Conservation (phyloP, 2,797 vertebrate species). For the Sphaeramia orbicularis region DNA sequence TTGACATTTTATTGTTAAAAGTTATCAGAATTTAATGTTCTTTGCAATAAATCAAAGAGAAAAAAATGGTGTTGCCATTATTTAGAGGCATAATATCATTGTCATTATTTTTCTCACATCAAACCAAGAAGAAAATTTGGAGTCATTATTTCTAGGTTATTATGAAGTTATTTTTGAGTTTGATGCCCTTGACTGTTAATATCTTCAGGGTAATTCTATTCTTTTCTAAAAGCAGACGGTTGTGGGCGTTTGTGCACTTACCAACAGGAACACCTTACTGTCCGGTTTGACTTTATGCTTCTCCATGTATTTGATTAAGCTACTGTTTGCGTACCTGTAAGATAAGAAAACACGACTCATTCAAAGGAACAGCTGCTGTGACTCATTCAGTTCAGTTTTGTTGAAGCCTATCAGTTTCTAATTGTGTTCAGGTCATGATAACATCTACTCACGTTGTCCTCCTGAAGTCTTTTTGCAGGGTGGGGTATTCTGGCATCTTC, state of each 20-base stretch:
- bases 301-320: slow-evolving; percentile 99
- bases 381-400: background rate
- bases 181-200: no score
- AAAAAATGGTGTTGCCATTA: no score
- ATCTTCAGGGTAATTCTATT: no score
- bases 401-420: background rate
- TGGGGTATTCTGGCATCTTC: slow-evolving; percentile 98
- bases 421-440: background rate
- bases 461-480: slow-evolving; percentile 97
- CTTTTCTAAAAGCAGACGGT: background rate
- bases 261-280: slow-evolving; percentile 98
- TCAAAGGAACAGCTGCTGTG: background rate
- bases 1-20: no score
- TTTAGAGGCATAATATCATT: no score
- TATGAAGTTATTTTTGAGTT: no score
- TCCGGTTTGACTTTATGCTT: slow-evolving; percentile 99
- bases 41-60: no score
- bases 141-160: no score
- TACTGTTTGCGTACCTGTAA: slow-evolving; percentile 96
- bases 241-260: slow-evolving; percentile 75
- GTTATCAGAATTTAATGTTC: no score
- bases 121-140: no score
- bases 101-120: no score
- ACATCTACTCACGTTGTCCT: slow-evolving; percentile 93
- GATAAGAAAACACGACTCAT: slow-evolving; percentile 26